phyloP scores from a whole-genome alignment of 2,113 vertebrate genomes.

The Mandrillus leucophaeus region DNA sequence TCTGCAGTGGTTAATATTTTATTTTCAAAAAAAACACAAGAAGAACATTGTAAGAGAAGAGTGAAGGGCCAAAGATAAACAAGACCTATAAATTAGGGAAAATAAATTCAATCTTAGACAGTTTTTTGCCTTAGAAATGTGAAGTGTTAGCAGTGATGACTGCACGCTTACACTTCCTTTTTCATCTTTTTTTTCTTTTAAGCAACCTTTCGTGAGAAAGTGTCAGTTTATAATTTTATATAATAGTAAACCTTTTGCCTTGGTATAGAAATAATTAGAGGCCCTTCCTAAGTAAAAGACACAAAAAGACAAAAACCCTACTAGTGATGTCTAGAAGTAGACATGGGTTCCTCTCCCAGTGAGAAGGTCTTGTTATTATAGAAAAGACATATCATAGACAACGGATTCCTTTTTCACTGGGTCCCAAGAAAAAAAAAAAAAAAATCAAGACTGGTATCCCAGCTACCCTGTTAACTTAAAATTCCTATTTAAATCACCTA shows the following conservation, averaged over 20 bases:
- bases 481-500: neutral
- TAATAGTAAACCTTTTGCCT: neutral
- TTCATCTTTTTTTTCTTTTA: neutral
- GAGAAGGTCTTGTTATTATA: neutral
- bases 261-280: constrained; percentile 32
- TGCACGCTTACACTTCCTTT: neutral
- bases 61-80: neutral
- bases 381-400: neutral
- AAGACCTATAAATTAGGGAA: neutral
- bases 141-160: neutral
- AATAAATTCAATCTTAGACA: neutral
- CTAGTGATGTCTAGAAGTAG: neutral
- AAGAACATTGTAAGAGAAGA: neutral
- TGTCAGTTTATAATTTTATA: neutral
- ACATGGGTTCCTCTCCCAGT: neutral
- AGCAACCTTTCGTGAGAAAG: neutral
- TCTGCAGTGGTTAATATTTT: neutral
- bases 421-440: neutral
- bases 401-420: neutral
- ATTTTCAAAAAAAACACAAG: neutral
- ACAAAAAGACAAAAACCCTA: neutral
- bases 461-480: neutral
- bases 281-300: neutral
- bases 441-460: neutral
- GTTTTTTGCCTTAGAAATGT: constrained; percentile 36